Percentiles rank a stretch among this genome's conserved stretches.
These are phyloP conservation scores for Drosophila mayri DNA, from an alignment of 1,140 invertebrate genomes.

Conservation along the genomic window DNA sequence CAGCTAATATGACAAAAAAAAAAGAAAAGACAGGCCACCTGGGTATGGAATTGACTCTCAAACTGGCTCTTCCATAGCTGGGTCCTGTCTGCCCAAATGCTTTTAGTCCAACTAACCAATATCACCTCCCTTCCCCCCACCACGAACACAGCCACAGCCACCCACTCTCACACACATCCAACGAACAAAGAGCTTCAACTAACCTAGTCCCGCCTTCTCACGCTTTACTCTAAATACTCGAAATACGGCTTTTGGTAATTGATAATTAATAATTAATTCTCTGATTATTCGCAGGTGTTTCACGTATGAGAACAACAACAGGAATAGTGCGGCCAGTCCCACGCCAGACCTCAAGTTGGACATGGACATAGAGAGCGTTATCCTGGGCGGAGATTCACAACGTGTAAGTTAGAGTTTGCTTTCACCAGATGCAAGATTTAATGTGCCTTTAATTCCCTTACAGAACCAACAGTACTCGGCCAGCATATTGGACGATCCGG, in stretches of 20 bases:
- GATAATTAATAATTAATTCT: background rate
- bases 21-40: conserved; percentile 37
- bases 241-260: background rate
- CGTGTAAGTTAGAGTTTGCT: conserved; percentile 46
- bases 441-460: background rate
- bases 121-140: conserved; percentile 32
- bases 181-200: conserved; percentile 67
- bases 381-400: conserved; percentile 48
- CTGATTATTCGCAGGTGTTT: conserved; percentile 87
- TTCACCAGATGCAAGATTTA: background rate
- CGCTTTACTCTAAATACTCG: conserved; percentile 37
- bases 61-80: conserved; percentile 16
- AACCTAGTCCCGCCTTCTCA: conserved; percentile 61
- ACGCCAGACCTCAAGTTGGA: conserved; percentile 83
- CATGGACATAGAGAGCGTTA: conserved; percentile 72
- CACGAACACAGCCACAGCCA: conserved; percentile 24
- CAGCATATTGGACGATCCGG: conserved; percentile 96
- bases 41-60: conserved; percentile 8
- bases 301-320: conserved; percentile 90
- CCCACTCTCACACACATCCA: conserved; percentile 40
- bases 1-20: conserved; percentile 72
- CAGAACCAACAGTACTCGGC: conserved; percentile 90
- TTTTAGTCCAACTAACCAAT: conserved; percentile 36
- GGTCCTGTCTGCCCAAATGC: conserved; percentile 20
- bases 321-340: conserved; percentile 77